These are phyloP conservation scores for Diaphora mendica DNA, from an alignment of 2,888 invertebrate genomes.

Conservation along the genomic window DNA sequence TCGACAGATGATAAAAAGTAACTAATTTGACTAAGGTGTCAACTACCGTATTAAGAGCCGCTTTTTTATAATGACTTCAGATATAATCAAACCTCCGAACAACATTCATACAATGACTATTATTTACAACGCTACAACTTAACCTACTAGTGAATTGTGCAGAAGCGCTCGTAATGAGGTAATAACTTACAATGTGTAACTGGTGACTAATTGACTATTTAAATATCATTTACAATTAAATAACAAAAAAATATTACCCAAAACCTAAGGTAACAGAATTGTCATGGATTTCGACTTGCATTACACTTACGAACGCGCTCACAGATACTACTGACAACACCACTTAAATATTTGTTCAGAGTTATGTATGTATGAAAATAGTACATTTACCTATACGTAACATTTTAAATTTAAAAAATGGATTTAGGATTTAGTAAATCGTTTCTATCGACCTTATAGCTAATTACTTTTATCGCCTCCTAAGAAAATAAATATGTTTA, in stretches of 20 bases:
- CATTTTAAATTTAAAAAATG: background rate
- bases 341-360: background rate
- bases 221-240: slow-evolving; percentile 61
- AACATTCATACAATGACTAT: slow-evolving; percentile 54
- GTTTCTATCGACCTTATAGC: background rate
- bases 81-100: slow-evolving; percentile 26
- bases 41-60: background rate
- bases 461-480: background rate
- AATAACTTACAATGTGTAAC: slow-evolving; percentile 84
- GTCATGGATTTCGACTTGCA: slow-evolving; percentile 71
- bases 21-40: no score
- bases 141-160: slow-evolving; percentile 81
- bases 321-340: background rate
- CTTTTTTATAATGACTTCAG: background rate
- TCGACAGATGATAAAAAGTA: no score
- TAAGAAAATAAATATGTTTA: background rate
- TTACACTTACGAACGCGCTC: slow-evolving; percentile 26
- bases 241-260: slow-evolving; percentile 68
- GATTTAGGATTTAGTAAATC: background rate
- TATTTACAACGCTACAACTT: slow-evolving; percentile 71
- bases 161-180: slow-evolving; percentile 85
- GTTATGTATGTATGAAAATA: background rate
- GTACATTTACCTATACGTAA: background rate
- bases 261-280: slow-evolving; percentile 80
- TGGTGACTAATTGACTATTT: slow-evolving; percentile 85